Percentiles rank a stretch among this genome's conserved stretches.
These are phyloP conservation scores for Acrobasis consociella DNA, from an alignment of 2,888 invertebrate genomes.

Conservation along the genomic window DNA sequence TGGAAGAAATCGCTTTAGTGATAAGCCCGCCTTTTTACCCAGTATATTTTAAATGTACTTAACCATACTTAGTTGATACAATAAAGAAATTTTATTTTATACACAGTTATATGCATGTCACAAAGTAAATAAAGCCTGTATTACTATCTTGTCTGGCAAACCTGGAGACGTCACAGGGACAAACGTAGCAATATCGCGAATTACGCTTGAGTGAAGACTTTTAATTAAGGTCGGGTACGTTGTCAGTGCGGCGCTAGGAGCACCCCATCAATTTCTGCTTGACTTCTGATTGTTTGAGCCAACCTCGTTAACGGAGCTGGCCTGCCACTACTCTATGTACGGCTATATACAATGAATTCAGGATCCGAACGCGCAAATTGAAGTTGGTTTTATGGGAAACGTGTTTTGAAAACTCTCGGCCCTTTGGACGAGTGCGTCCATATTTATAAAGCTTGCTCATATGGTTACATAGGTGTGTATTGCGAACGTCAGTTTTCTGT, in stretches of 20 bases:
- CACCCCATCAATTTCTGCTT: slow-evolving; percentile 70
- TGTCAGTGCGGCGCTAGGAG: slow-evolving; percentile 49
- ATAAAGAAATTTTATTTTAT: too few species aligned
- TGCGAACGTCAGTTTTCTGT: neutral
- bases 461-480: neutral
- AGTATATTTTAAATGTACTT: too few species aligned
- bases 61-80: too few species aligned
- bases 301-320: slow-evolving; percentile 55
- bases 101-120: too few species aligned
- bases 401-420: neutral
- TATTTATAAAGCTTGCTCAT: neutral
- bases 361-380: slow-evolving; percentile 10
- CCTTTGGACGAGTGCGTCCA: neutral
- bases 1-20: too few species aligned
- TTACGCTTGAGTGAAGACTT: slow-evolving; percentile 76
- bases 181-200: slow-evolving; percentile 69
- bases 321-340: neutral
- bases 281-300: slow-evolving; percentile 71
- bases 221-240: slow-evolving; percentile 68
- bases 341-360: slow-evolving; percentile 11
- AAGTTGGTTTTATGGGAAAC: slow-evolving; percentile 14
- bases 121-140: too few species aligned
- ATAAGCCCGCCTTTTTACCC: too few species aligned
- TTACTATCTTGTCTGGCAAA: neutral
- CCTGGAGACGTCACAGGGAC: slow-evolving; percentile 47